phyloP scores from a whole-genome alignment of 2,888 invertebrate species.

The Trilocha varians region DNA sequence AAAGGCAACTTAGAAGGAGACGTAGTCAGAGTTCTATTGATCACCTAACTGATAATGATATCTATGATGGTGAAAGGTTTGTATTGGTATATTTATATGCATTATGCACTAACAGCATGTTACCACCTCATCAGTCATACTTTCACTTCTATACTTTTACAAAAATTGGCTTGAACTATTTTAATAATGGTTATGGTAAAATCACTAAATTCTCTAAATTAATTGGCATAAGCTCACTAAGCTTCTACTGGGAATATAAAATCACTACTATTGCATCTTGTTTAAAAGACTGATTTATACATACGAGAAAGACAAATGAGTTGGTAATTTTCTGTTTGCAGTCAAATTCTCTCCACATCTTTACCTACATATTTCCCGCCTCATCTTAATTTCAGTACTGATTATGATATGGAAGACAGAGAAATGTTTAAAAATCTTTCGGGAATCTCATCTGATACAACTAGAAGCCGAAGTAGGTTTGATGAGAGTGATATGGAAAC shows the following conservation, averaged over 20 bases:
- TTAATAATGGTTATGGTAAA: too few species aligned
- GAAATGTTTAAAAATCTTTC: constrained; percentile 9
- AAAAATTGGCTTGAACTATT: too few species aligned
- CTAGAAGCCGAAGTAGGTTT: not conserved
- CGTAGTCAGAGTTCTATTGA: constrained; percentile 13
- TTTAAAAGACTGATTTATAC: not conserved
- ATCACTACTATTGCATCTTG: not conserved
- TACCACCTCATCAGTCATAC: constrained; percentile 6
- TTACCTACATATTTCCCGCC: constrained; percentile 46
- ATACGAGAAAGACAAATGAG: constrained; percentile 22
- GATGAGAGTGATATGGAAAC: constrained; percentile 1
- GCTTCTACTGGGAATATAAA: not conserved
- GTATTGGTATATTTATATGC: not conserved
- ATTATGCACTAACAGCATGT: constrained; percentile 1
- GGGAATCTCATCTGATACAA: constrained; percentile 1
- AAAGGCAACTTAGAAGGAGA: constrained; percentile 3
- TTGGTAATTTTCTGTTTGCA: constrained; percentile 51
- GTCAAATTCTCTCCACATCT: constrained; percentile 48
- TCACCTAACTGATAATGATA: not conserved
- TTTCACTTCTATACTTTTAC: not conserved
- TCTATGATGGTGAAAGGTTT: not conserved
- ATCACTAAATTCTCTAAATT: too few species aligned
- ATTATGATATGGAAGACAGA: constrained; percentile 17
- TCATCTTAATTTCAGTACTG: constrained; percentile 47
- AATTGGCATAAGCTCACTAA: too few species aligned